Conservation (phyloP, 30 jellyfish, hydroid and myxozoan species). For the Phacellophora camtschatica region DNA sequence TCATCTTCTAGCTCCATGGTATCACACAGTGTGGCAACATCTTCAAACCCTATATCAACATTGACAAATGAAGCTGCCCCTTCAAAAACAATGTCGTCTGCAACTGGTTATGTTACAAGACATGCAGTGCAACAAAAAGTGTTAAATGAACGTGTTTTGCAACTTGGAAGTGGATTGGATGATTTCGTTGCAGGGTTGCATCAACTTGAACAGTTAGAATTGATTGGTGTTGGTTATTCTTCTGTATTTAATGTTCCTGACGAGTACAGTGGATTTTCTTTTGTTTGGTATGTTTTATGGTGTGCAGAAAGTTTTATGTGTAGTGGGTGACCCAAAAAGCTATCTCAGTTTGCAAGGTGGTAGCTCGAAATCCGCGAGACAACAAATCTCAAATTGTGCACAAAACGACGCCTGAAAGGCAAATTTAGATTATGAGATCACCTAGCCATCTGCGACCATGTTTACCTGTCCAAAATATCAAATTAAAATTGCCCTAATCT, state of each 20-base stretch:
- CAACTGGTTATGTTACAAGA: constrained; percentile 51
- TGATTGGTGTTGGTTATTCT: constrained; percentile 77
- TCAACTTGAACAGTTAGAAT: constrained; percentile 58
- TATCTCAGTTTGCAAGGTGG: too few relatives aligned
- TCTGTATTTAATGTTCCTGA: constrained; percentile 76
- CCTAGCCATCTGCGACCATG: too few relatives aligned
- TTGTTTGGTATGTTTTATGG: constrained; percentile 38
- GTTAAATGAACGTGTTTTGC: constrained; percentile 34
- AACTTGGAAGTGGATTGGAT: constrained; percentile 75
- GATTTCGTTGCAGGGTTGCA: constrained; percentile 34
- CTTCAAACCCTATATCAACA: neutral
- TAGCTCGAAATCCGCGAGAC: too few relatives aligned
- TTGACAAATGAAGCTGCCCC: neutral
- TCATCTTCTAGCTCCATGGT: neutral
- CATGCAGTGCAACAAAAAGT: constrained; percentile 55
- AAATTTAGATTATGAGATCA: too few relatives aligned
- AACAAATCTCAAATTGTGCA: too few relatives aligned
- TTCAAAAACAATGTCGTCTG: neutral
- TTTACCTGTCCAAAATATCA: too few relatives aligned
- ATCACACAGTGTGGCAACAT: neutral
- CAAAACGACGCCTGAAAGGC: too few relatives aligned
- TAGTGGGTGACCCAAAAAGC: too few relatives aligned
- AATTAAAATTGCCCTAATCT: too few relatives aligned
- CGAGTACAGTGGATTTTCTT: constrained; percentile 2
- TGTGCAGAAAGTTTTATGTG: neutral